Evolutionary conservation across 2,113 vertebrate species (phyloP).

Genomic region (Zootoca vivipara): DNA sequence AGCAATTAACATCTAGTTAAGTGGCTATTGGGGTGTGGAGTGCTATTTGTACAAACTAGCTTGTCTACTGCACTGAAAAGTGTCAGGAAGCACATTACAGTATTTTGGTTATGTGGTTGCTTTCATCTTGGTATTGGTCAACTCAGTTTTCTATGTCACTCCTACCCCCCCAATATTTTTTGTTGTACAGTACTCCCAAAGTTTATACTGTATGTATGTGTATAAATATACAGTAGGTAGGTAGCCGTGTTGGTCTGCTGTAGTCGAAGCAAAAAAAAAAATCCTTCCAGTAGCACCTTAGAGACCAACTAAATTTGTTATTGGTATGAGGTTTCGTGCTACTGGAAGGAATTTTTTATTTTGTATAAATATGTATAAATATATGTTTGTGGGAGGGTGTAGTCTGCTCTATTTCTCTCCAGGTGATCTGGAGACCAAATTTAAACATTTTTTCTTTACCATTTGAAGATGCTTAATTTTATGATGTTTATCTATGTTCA

Average conservation of each 20-base stretch:
- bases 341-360: background rate
- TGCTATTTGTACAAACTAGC: background rate
- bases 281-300: no score
- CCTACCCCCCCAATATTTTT: no score
- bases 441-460: background rate
- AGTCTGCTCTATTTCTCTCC: background rate
- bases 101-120: background rate
- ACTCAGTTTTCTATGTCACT: background rate
- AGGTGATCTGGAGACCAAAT: background rate
- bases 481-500: background rate
- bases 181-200: no score
- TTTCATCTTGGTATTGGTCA: background rate
- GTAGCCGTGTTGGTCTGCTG: no score
- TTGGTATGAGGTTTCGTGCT: no score
- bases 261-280: no score
- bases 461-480: background rate
- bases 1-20: background rate
- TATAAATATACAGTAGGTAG: background rate
- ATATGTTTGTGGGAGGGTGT: background rate
- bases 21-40: no score
- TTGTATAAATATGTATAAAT: background rate
- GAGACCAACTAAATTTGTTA: no score
- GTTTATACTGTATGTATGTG: no score
- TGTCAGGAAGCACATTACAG: background rate
- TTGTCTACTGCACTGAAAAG: background rate